Evolutionary conservation across 64 coral and sea anemone species (phyloP).

Genomic region (Dendronephthya gigantea): DNA sequence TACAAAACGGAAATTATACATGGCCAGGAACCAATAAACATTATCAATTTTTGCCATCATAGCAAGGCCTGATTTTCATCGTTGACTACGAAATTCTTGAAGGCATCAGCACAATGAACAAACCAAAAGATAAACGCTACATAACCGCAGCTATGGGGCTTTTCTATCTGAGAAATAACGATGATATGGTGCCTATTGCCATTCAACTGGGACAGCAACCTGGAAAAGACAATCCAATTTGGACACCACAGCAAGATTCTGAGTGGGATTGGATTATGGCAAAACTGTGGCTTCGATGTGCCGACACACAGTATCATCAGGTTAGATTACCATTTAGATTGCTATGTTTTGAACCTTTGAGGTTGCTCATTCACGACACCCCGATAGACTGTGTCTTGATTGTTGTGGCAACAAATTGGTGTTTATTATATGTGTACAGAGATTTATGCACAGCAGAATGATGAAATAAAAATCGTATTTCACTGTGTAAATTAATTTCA

Average conservation of each 20-base stretch:
- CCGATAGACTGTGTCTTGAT: no score
- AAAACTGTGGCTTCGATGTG: conserved; percentile 47
- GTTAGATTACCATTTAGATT: no score
- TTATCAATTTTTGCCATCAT: neutral
- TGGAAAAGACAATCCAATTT: conserved; percentile 32
- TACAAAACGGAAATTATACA: no score
- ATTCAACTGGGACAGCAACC: conserved; percentile 35
- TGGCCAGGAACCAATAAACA: no score
- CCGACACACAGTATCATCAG: conserved; percentile 34
- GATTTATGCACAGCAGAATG: no score
- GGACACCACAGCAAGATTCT: conserved; percentile 24
- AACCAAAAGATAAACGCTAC: neutral
- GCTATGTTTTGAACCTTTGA: no score
- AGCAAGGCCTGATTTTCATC: conserved; percentile 37
- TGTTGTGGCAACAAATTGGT: no score
- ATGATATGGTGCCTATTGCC: conserved; percentile 34
- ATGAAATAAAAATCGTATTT: no score
- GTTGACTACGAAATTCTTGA: conserved; percentile 39
- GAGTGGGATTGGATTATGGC: conserved; percentile 44
- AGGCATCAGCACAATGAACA: conserved; percentile 6
- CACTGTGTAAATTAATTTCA: no score
- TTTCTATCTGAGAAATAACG: conserved; percentile 31
- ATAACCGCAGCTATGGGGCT: conserved; percentile 24
- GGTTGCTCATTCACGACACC: no score
- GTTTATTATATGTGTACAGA: no score